Evolutionary conservation across 2,888 invertebrate genomes (phyloP).

Genomic region (Sclerodermus sp.): DNA sequence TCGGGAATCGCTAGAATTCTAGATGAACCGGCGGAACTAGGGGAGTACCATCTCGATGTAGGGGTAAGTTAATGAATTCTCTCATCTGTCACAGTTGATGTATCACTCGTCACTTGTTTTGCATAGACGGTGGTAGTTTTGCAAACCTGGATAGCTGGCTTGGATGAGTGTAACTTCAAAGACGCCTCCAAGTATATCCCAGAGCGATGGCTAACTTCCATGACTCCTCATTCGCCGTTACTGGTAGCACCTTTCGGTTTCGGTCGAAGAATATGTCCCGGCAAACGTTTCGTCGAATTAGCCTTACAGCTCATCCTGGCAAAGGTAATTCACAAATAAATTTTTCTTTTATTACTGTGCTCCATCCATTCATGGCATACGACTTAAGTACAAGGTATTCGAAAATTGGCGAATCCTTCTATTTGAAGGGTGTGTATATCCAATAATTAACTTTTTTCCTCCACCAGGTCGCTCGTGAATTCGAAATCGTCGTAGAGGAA

Average conservation of each 20-base stretch:
- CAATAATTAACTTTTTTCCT: not conserved
- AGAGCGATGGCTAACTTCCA: slow-evolving; percentile 72
- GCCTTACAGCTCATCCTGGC: slow-evolving; percentile 74
- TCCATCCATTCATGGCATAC: no score
- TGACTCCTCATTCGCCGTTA: slow-evolving; percentile 62
- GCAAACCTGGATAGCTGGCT: slow-evolving; percentile 82
- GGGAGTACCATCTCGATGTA: slow-evolving; percentile 70
- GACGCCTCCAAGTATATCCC: slow-evolving; percentile 72
- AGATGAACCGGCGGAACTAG: slow-evolving; percentile 71
- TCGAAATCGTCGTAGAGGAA: slow-evolving; percentile 69
- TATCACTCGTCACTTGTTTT: no score
- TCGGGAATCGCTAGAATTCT: slow-evolving; percentile 77
- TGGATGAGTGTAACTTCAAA: slow-evolving; percentile 74
- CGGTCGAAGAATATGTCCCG: slow-evolving; percentile 81
- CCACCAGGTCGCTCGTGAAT: slow-evolving; percentile 70
- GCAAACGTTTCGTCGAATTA: slow-evolving; percentile 80
- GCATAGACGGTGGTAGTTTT: slow-evolving; percentile 76
- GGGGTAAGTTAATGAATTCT: slow-evolving; percentile 63
- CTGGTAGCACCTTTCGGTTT: slow-evolving; percentile 80
- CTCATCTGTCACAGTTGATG: slow-evolving; percentile 6
- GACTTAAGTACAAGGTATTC: no score
- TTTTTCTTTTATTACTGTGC: no score
- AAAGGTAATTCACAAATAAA: slow-evolving; percentile 60
- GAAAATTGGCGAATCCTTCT: not conserved
- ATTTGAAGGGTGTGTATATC: not conserved